A percentile compares a stretch with the other conserved stretches of the same genome.
Conservation (phyloP, 2,888 invertebrate species). For the Xestia sexstrigata region DNA sequence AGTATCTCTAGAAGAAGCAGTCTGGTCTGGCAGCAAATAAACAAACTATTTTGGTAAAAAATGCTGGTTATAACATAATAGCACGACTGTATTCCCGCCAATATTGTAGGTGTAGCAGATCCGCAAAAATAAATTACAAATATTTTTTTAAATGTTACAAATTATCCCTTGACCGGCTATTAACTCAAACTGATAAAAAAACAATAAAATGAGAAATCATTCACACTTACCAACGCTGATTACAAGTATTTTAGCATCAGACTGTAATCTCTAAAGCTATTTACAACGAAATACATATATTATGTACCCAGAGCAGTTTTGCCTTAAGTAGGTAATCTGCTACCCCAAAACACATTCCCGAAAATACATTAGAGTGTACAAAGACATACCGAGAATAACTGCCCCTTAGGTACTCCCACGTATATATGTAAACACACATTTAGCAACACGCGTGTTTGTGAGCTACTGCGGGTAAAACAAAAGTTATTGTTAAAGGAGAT, state of each 20-base stretch:
- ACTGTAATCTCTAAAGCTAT: not conserved
- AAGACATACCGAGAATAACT: slow-evolving; percentile 60
- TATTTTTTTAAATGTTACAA: not conserved
- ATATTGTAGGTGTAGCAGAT: not conserved
- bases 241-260: not conserved
- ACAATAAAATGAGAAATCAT: not conserved
- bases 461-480: not conserved
- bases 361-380: slow-evolving; percentile 47
- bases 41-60: not conserved
- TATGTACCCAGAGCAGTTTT: slow-evolving; percentile 10
- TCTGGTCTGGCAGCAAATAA: not conserved
- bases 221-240: not conserved
- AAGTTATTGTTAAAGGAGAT: not conserved
- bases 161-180: not conserved
- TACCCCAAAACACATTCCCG: slow-evolving; percentile 47
- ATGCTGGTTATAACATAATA: not conserved
- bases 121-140: not conserved
- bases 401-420: slow-evolving; percentile 15
- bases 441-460: not conserved
- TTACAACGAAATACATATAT: not conserved
- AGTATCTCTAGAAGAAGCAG: not conserved
- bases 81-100: not conserved
- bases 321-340: slow-evolving; percentile 38
- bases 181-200: not conserved
- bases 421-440: slow-evolving; percentile 4